A percentile compares a stretch with the other conserved stretches of the same genome.
These are phyloP conservation scores for Festucalex cinctus DNA, from an alignment of 2,113 vertebrate genomes.

Conservation along the genomic window DNA sequence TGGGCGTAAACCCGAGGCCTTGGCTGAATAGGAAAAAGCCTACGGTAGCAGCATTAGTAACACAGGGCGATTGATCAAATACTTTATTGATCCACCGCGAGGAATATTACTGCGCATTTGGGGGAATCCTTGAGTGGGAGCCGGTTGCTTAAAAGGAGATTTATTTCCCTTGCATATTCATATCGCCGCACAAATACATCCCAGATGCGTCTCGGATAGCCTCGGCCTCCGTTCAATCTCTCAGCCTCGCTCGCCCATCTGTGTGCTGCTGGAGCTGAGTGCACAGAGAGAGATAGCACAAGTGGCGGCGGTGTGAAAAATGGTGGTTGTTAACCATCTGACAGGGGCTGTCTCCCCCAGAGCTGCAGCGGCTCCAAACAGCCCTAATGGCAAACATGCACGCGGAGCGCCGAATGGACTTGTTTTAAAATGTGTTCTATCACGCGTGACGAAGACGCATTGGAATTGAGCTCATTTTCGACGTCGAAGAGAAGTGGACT, in stretches of 20 bases:
- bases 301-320: conserved; percentile 64
- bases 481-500: conserved; percentile 10
- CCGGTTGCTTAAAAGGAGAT: conserved; percentile 22
- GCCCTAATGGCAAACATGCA: conserved; percentile 62
- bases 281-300: conserved; percentile 51
- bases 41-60: conserved; percentile 31
- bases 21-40: conserved; percentile 23
- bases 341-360: conserved; percentile 60
- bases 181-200: conserved; percentile 20
- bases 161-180: conserved; percentile 27
- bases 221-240: conserved; percentile 4
- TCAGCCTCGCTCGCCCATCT: conserved; percentile 45
- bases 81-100: conserved; percentile 63
- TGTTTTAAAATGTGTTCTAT: conserved; percentile 56
- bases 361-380: conserved; percentile 64
- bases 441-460: conserved; percentile 17
- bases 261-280: conserved; percentile 57
- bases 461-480: conserved; percentile 43
- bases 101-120: conserved; percentile 40
- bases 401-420: conserved; percentile 48
- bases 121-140: conserved; percentile 31
- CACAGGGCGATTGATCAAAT: conserved; percentile 50
- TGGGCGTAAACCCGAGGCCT: conserved; percentile 15
- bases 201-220: conserved; percentile 28
- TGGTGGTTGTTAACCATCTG: conserved; percentile 69